phyloP scores from a whole-genome alignment of 2,113 vertebrate genomes.

The Mungos mungo region DNA sequence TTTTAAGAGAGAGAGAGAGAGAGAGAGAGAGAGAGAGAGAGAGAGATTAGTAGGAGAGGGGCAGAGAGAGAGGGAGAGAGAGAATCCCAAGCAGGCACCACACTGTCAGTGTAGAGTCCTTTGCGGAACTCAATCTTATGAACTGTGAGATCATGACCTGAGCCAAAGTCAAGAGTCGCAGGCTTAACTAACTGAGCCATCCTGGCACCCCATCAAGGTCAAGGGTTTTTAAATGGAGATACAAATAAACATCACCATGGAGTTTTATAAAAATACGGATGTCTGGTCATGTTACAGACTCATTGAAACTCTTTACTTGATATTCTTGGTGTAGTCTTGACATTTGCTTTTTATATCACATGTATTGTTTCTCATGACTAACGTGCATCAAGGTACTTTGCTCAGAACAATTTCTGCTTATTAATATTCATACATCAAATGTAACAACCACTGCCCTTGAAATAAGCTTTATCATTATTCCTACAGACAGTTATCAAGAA shows the following conservation, averaged over 20 bases:
- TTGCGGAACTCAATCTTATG: too few species aligned
- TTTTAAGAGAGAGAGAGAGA: too few species aligned
- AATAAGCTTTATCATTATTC: background rate
- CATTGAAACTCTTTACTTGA: background rate
- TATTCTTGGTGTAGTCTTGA: background rate
- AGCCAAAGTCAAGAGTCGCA: too few species aligned
- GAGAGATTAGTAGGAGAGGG: too few species aligned
- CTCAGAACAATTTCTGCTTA: background rate
- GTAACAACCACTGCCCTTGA: background rate
- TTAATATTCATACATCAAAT: background rate
- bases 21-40: too few species aligned
- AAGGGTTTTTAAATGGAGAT: background rate
- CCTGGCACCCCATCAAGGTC: too few species aligned
- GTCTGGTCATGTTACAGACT: too few species aligned
- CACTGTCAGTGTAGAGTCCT: too few species aligned
- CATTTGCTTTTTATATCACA: background rate
- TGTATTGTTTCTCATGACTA: background rate
- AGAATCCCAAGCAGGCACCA: too few species aligned
- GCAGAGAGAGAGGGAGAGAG: too few species aligned
- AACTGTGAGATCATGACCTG: too few species aligned
- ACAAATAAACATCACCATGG: background rate
- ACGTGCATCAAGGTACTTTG: background rate
- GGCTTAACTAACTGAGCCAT: too few species aligned
- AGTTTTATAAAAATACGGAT: background rate
- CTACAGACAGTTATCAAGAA: background rate